A percentile compares a stretch with the other conserved stretches of the same genome.
Evolutionary conservation across 2,113 vertebrate species (phyloP).

Genomic region (Pantherophis guttatus): DNA sequence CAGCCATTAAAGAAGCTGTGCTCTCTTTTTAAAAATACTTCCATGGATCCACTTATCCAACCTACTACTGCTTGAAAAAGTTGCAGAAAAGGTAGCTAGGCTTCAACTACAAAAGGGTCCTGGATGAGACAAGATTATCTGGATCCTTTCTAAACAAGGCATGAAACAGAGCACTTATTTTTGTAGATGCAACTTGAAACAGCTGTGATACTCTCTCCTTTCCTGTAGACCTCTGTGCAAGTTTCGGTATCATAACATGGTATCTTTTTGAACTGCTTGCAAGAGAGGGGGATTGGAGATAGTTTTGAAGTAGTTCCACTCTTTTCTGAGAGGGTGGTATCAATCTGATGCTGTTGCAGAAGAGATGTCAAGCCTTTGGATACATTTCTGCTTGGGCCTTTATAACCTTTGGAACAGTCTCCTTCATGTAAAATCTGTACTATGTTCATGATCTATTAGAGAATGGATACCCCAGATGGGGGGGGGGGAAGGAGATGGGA

Average conservation of each 20-base stretch:
- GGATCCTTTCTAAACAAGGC: neutral
- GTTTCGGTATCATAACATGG: neutral
- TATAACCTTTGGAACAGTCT: neutral
- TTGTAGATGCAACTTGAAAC: neutral
- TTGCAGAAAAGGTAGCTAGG: neutral
- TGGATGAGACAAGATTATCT: neutral
- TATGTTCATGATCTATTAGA: neutral
- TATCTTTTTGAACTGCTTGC: neutral
- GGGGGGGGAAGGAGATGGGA: neutral
- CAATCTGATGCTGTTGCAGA: neutral
- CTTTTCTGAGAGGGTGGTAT: neutral
- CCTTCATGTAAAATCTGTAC: neutral
- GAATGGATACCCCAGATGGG: neutral
- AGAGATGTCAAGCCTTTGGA: neutral
- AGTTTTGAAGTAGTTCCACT: neutral
- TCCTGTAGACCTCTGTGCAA: neutral
- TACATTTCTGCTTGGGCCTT: neutral
- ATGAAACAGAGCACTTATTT: neutral
- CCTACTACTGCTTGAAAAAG: neutral
- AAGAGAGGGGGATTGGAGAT: neutral
- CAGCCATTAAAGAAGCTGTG: neutral
- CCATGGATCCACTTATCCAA: neutral
- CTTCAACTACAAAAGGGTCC: neutral
- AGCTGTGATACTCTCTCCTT: neutral
- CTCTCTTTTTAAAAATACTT: neutral